phyloP scores from a whole-genome alignment of 2,797 vertebrate species.

The Delichon dasypus region DNA sequence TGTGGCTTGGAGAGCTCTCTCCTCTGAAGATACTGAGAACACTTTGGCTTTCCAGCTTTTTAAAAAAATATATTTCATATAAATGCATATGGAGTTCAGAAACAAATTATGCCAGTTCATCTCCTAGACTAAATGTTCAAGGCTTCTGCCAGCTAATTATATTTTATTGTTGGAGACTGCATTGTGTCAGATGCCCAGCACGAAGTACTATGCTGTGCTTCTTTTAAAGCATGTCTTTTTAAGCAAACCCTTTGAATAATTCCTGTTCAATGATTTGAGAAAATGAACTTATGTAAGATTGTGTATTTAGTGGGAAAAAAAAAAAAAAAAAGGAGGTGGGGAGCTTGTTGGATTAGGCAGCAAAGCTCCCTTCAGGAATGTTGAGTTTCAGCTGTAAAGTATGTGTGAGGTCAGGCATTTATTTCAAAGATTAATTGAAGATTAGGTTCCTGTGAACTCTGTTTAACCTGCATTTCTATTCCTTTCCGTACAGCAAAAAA shows the following conservation, averaged over 20 bases:
- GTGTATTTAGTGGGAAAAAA: not conserved
- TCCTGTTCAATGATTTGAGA: not conserved
- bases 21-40: not conserved
- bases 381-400: slow-evolving; percentile 38
- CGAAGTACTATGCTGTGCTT: accelerated
- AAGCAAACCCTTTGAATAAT: not conserved
- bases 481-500: not conserved
- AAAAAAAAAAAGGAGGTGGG: not conserved
- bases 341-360: slow-evolving; percentile 42
- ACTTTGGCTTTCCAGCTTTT: not conserved
- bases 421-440: slow-evolving; percentile 60
- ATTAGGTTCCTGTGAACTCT: slow-evolving; percentile 55
- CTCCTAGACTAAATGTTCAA: not conserved
- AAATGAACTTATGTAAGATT: not conserved
- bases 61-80: not conserved
- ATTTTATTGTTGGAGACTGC: not conserved
- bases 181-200: not conserved
- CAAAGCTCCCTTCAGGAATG: slow-evolving; percentile 56
- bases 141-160: not conserved
- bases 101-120: not conserved
- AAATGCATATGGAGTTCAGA: not conserved
- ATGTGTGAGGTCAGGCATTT: slow-evolving; percentile 55
- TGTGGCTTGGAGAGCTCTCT: not conserved
- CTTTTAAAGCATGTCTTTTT: not conserved
- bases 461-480: slow-evolving; percentile 36